Base-by-base conservation (phyloP, 2,113 vertebrate genomes). In the Dipodomys stephensi region DNA sequence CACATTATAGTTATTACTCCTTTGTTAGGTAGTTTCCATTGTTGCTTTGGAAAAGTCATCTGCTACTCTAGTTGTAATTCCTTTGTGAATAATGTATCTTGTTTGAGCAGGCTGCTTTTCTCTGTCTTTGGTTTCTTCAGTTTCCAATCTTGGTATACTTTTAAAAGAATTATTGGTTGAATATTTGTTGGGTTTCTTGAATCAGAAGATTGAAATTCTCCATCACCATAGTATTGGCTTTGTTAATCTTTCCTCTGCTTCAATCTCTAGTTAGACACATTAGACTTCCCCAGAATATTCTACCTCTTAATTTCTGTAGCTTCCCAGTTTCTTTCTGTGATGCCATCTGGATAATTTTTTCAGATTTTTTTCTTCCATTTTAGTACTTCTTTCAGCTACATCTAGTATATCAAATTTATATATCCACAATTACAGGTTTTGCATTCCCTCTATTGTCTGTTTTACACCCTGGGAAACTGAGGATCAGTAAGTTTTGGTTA, bases 221-320 rank as follows among this genome's bases (percentile, higher is more conserved):
- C 4, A 39, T 83, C 22, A 74, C 16, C 74, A 83, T 39, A 82
- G 74, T 68, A 62, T 30, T 84, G 7, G 25, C 53, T 81, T 80
- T 92, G 74, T 86, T n/a, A 88, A 68, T 88, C 67, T 87, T 19
- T 82, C 39, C 30, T 93, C 20, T 65, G 49, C 30, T 88, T 81
- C 88, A 69, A 69, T 82, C n/a, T 90, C 44, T 84, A 49, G 69
- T 71, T 79, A 80, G 88, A 80, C 53, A 57, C 53, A 57, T 57
- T 57, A 57, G 15, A 18, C 53, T 57, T 57, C 15, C 53, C 15
- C 53, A 57, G 15, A 57, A 57, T 57, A 57, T 19, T 16, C 62
- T 60, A 9, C 73, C 7, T 90, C 49, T 76, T 76, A 79, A 49
- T 92, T 8, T 86, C 20, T 67, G 19, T 62, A 18, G 15, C 46